These are phyloP conservation scores for Mus minutoides DNA, from an alignment of 2,797 vertebrate genomes.

Conservation along the genomic window DNA sequence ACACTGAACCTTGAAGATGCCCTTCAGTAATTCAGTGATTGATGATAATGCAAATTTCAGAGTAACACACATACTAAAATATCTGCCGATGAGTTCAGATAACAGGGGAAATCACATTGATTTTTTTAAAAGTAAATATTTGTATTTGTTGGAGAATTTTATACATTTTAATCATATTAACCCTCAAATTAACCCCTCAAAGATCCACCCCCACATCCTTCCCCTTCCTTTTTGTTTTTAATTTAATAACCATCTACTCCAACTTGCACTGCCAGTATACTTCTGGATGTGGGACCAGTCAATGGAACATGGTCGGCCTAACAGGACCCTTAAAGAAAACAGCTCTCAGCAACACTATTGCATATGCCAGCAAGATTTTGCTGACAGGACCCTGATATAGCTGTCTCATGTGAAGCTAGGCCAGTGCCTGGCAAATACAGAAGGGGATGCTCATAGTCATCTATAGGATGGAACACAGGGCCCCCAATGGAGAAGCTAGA, in stretches of 20 bases:
- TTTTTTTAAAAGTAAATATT: background rate
- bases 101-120: background rate
- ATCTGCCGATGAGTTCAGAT: background rate
- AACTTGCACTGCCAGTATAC: background rate
- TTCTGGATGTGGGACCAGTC: background rate
- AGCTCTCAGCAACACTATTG: too few relatives aligned
- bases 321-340: background rate
- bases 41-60: slow-evolving; percentile 53
- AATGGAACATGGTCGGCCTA: background rate
- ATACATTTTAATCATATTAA: background rate
- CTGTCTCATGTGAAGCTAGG: too few relatives aligned
- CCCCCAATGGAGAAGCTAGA: too few relatives aligned
- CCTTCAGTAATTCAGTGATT: slow-evolving; percentile 67
- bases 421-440: too few relatives aligned
- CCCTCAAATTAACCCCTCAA: background rate
- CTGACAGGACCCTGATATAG: too few relatives aligned
- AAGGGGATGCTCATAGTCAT: too few relatives aligned
- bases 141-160: background rate
- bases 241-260: background rate
- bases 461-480: too few relatives aligned
- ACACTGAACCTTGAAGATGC: slow-evolving; percentile 37
- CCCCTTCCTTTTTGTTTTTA: background rate
- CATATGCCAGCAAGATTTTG: too few relatives aligned
- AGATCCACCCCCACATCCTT: background rate
- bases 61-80: background rate